Conservation (phyloP, 2,888 invertebrate species). For the Apomyelois bistriatella region DNA sequence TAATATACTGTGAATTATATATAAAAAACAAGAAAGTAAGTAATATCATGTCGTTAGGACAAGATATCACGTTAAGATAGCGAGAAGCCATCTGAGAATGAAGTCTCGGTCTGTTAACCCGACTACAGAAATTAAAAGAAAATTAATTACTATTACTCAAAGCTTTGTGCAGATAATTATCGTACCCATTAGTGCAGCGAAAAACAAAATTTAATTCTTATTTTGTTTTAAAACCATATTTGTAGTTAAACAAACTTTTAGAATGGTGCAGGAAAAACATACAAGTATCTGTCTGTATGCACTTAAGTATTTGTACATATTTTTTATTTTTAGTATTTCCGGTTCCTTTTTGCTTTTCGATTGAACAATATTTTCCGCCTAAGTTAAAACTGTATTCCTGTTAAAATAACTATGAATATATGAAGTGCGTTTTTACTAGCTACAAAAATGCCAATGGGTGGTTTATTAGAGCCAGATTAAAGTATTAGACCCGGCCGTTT, state of each 20-base stretch:
- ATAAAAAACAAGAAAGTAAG: slow-evolving; percentile 1
- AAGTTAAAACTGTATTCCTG: too few species aligned
- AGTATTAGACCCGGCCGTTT: too few species aligned
- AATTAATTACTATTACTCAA: not conserved
- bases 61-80: slow-evolving; percentile 1
- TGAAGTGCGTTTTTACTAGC: too few species aligned
- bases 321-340: too few species aligned
- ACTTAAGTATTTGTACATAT: too few species aligned
- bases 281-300: too few species aligned
- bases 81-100: not conserved
- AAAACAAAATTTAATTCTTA: not conserved
- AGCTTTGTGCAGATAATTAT: not conserved
- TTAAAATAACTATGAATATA: too few species aligned
- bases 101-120: slow-evolving; percentile 4
- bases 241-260: not conserved
- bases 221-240: not conserved
- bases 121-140: not conserved
- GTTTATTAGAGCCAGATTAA: too few species aligned
- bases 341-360: too few species aligned
- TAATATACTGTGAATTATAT: not conserved
- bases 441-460: too few species aligned
- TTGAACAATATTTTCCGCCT: too few species aligned
- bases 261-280: not conserved
- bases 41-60: not conserved
- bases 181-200: not conserved